Conservation (phyloP, 2,113 vertebrate genomes). For the Lepus timidus region DNA sequence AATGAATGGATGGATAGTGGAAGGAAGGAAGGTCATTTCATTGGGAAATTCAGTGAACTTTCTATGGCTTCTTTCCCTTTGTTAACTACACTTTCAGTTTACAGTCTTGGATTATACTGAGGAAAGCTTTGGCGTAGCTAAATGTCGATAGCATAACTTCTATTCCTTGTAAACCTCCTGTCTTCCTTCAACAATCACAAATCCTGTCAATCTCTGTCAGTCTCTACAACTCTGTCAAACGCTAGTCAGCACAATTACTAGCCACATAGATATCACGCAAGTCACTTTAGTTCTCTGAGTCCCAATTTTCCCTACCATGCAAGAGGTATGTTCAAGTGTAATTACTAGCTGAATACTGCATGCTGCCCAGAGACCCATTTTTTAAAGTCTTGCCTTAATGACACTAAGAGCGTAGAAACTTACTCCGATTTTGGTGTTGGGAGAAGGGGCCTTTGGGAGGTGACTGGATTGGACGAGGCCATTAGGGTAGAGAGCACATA, state of each 20-base stretch:
- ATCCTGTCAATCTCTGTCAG: not conserved
- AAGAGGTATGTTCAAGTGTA: not conserved
- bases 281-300: not conserved
- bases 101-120: not conserved
- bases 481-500: too few relatives aligned
- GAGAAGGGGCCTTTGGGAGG: too few relatives aligned
- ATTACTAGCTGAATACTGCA: too few relatives aligned
- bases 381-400: too few relatives aligned
- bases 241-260: not conserved
- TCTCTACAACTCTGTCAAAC: not conserved
- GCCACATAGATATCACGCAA: not conserved
- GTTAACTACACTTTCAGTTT: not conserved
- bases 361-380: too few relatives aligned
- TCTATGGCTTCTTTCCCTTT: not conserved
- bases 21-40: not conserved
- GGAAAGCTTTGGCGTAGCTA: not conserved
- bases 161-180: slow-evolving; percentile 21
- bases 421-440: too few relatives aligned
- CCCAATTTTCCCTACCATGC: not conserved
- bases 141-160: not conserved
- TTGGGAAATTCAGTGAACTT: not conserved
- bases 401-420: too few relatives aligned
- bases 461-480: too few relatives aligned
- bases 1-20: not conserved
- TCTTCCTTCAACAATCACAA: slow-evolving; percentile 49